Evolutionary conservation across 2,797 vertebrate species (phyloP), one percentile per base, ranked within the genome.

Genomic region (Triplophysa yarkandensis): DNA sequence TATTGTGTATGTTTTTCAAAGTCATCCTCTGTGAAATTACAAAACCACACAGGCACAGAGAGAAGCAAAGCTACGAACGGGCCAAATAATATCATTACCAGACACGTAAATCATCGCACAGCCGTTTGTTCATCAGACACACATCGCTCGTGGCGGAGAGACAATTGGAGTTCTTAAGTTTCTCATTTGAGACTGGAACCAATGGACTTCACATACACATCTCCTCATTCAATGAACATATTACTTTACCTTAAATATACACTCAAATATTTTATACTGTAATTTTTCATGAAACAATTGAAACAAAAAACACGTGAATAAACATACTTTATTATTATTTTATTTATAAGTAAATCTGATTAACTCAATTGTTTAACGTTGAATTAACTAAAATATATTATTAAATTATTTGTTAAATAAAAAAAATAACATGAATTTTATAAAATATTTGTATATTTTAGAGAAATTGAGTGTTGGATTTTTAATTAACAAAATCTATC

Each of bases 21-120:
- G 72, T 77, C 78, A 82, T 80, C 73, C 57, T 80, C 76, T 82
- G 80, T 82, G 76, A 82, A 82, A 82, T 83, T 83, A 74, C 82
- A 82, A 83, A 82, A 78, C 78, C 74, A 78, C 74, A 71, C 50
- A 65, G 54, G 76, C 78, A 80, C 58, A 41, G 66, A 74, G 46
- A 76, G 64, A 78, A 71, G 71, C 48, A 34, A 48, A 32, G 62
- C 57, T 58, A 71, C 68, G 73, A 64, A 68, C 58, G 74, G 70
- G 62, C 65, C 64, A 75, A 77, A 65, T 74, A 82, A 78, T 68
- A 73, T 80, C 76, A 64, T 79, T 77, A 80, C 68, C 25, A 63
- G 77, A 80, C 70, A 78, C 57, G 67, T 83, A 76, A 82, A 76
- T 78, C 77, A 78, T 71, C 39, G 52, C 70, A 70, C 77, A 79